phyloP scores from a whole-genome alignment of 2,888 invertebrate species.

The Argyresthia goedartella region DNA sequence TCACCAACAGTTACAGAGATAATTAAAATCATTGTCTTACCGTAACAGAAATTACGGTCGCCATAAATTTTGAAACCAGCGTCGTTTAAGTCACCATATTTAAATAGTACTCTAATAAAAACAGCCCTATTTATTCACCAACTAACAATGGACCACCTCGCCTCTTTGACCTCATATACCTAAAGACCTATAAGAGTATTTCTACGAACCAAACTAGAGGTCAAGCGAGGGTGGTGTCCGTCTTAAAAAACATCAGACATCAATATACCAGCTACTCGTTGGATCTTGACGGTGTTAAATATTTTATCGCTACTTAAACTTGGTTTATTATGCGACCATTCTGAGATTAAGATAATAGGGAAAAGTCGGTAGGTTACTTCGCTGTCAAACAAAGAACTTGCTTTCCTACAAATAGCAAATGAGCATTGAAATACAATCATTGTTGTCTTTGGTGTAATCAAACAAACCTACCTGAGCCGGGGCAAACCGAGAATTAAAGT shows the following conservation, averaged over 20 bases:
- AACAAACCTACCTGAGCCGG: too few species aligned
- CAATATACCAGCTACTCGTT: constrained; percentile 46
- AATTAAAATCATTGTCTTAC: constrained; percentile 65
- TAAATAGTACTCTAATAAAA: constrained; percentile 63
- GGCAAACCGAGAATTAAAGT: too few species aligned
- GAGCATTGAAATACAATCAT: too few species aligned
- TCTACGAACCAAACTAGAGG: constrained; percentile 8
- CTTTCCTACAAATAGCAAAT: too few species aligned
- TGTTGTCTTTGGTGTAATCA: too few species aligned
- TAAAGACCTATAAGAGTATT: constrained; percentile 4
- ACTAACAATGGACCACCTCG: not conserved
- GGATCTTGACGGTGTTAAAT: constrained; percentile 51
- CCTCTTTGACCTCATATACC: not conserved
- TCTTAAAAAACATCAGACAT: constrained; percentile 40
- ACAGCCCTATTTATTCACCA: constrained; percentile 19
- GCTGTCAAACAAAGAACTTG: not conserved
- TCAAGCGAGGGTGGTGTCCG: constrained; percentile 27
- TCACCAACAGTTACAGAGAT: constrained; percentile 36
- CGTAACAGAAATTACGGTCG: constrained; percentile 44
- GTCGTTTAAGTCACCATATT: constrained; percentile 55
- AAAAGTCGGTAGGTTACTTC: not conserved
- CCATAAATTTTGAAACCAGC: constrained; percentile 48
- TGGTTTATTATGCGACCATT: constrained; percentile 48
- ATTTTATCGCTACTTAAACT: constrained; percentile 64
- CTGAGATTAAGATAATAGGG: constrained; percentile 49